phyloP scores from a whole-genome alignment of 1,140 invertebrate species.

The Vanessa atalanta region DNA sequence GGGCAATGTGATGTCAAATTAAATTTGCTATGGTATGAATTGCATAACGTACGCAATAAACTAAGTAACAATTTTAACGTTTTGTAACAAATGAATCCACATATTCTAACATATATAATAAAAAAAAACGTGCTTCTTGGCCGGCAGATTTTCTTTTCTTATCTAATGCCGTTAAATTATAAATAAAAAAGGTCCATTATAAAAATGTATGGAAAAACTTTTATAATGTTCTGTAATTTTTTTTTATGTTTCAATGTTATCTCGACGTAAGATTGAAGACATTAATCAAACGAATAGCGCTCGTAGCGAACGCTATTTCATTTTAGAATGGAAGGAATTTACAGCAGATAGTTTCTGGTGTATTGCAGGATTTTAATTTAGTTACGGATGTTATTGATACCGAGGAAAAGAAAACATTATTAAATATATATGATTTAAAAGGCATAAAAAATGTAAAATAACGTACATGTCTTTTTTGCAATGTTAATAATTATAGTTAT shows the following conservation, averaged over 20 bases:
- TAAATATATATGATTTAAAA: background rate
- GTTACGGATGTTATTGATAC: background rate
- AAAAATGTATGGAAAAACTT: too few relatives aligned
- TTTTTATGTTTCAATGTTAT: background rate
- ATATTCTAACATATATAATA: too few relatives aligned
- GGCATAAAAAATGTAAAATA: background rate
- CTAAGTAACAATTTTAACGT: too few relatives aligned
- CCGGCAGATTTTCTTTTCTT: too few relatives aligned
- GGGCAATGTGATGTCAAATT: too few relatives aligned
- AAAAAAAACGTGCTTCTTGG: too few relatives aligned
- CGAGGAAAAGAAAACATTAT: background rate
- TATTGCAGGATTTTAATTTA: background rate
- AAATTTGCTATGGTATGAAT: too few relatives aligned
- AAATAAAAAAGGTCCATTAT: too few relatives aligned
- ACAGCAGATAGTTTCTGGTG: background rate
- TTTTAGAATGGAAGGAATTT: background rate
- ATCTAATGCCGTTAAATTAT: too few relatives aligned
- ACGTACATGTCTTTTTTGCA: too few relatives aligned
- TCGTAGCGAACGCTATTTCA: slow-evolving; percentile 13
- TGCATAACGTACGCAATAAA: too few relatives aligned
- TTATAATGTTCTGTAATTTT: background rate
- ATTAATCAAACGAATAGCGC: slow-evolving; percentile 9
- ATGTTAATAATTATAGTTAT: background rate
- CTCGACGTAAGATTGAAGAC: slow-evolving; percentile 9
- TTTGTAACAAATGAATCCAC: too few relatives aligned